Base-by-base conservation (phyloP, 92 coral and sea anemone genomes). In the Ricordea florida region DNA sequence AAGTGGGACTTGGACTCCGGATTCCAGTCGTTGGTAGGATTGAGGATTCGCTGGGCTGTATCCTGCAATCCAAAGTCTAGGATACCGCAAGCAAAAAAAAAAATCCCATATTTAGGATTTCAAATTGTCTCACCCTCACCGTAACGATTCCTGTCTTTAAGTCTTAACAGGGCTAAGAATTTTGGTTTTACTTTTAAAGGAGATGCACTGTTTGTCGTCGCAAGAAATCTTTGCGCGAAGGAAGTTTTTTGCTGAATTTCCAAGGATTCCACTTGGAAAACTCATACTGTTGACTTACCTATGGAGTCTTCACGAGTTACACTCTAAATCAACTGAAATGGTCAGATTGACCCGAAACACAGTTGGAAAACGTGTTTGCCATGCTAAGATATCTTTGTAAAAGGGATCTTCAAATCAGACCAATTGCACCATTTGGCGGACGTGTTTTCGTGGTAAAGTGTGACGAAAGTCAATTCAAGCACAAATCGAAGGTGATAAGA, bases 391-490 rank as follows among this genome's bases (percentile, higher is more conserved):
- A 73, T 47, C 47, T 18, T 18, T 74, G 80, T 15, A 47, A 35
- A 10, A 60, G 61, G 27, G 80, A 60, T 35, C 50, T 73, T 27
- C 59, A 73, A 31, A 35, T 41, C 56, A 32, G 71, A 15, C 80
- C 49, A 15, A n/a, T 74, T n/a, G 30, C 47, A 29, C 80, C 80
- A 46, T 74, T 74, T 59, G 62, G 80, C 7, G 80, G 80, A 15
- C 44, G 34, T 23, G 59, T 60, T 4, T 57, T 18, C 57, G 62
- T 74, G 8, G 40, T 29, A 51, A 71, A 71, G 56, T 71, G 78
- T 37, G 78, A 71, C 66, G 78, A 71, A 41, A 71, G 78, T 55
- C 66, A 71, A 14, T 71, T 71, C 43, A 71, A 43, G 35, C 58
- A 66, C 25, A 66, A 63, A 29, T 33, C 69, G 10, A 57, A 57